Conservation (phyloP, 1,140 invertebrate species). For the Bombus sibiricus region DNA sequence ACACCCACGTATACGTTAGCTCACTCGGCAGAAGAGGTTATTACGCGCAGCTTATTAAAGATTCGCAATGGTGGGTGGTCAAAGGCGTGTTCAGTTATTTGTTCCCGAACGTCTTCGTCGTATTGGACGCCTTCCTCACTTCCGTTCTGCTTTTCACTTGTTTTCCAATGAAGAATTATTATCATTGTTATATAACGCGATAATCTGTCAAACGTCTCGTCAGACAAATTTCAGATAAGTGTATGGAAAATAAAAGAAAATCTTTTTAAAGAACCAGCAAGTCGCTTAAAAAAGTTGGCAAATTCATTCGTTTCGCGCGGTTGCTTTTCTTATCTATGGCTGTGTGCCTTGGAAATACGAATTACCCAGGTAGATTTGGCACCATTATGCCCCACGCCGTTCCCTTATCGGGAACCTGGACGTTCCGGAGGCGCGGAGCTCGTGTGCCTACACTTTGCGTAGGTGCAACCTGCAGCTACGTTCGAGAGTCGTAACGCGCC, state of each 20-base stretch:
- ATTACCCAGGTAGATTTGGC: constrained; percentile 22
- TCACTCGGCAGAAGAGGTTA: neutral
- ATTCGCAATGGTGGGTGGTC: constrained; percentile 36
- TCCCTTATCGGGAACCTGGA: constrained; percentile 28
- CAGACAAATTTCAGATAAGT: too few relatives aligned
- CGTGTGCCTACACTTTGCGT: constrained; percentile 53
- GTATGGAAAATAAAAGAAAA: too few relatives aligned
- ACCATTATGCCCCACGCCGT: constrained; percentile 1
- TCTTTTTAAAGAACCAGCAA: neutral
- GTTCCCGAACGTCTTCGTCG: constrained; percentile 23
- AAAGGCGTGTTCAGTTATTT: constrained; percentile 42
- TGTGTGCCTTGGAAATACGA: neutral
- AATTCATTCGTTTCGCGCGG: neutral
- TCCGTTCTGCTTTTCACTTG: constrained; percentile 4
- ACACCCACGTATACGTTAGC: constrained; percentile 46
- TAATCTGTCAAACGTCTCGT: too few relatives aligned
- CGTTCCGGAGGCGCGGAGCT: constrained; percentile 45
- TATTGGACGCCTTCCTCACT: constrained; percentile 16
- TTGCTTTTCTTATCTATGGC: neutral
- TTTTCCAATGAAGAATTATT: too few relatives aligned
- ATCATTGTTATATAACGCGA: too few relatives aligned
- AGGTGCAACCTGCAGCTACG: constrained; percentile 53
- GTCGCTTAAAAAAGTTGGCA: neutral
- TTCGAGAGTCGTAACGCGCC: constrained; percentile 35
- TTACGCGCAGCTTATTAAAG: neutral